These are phyloP conservation scores for Lemur catta DNA, from an alignment of 2,797 vertebrate species.

Conservation along the genomic window DNA sequence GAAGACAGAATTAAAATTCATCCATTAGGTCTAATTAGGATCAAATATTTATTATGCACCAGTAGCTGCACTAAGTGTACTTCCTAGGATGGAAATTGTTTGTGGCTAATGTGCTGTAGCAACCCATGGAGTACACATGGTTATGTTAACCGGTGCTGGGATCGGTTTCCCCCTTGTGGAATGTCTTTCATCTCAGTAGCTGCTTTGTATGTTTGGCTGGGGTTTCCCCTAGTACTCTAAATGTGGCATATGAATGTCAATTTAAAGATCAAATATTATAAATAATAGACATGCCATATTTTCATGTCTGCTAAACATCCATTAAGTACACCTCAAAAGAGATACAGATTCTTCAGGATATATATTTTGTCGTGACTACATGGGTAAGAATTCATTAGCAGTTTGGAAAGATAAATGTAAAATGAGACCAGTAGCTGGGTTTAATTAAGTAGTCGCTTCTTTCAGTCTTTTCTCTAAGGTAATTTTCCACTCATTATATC, in stretches of 20 bases:
- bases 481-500: conserved; percentile 19
- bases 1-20: conserved; percentile 67
- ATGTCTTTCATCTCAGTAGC: conserved; percentile 71
- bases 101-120: conserved; percentile 81
- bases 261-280: conserved; percentile 42
- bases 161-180: conserved; percentile 39
- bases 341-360: not conserved
- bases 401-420: conserved; percentile 35
- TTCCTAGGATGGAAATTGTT: conserved; percentile 82
- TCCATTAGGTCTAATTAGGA: conserved; percentile 86
- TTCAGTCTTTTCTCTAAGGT: conserved; percentile 30
- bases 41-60: conserved; percentile 81
- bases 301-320: conserved; percentile 6
- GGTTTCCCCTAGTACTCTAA: conserved; percentile 51
- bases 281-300: not conserved
- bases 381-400: conserved; percentile 30
- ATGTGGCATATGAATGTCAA: not conserved
- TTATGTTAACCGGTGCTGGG: conserved; percentile 73
- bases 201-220: conserved; percentile 22
- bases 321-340: not conserved
- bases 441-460: conserved; percentile 35
- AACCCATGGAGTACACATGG: conserved; percentile 70
- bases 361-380: not conserved
- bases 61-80: conserved; percentile 72
- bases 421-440: not conserved